Base-by-base conservation (phyloP, 2,888 invertebrate species). In the Pristionchus entomophagus region DNA sequence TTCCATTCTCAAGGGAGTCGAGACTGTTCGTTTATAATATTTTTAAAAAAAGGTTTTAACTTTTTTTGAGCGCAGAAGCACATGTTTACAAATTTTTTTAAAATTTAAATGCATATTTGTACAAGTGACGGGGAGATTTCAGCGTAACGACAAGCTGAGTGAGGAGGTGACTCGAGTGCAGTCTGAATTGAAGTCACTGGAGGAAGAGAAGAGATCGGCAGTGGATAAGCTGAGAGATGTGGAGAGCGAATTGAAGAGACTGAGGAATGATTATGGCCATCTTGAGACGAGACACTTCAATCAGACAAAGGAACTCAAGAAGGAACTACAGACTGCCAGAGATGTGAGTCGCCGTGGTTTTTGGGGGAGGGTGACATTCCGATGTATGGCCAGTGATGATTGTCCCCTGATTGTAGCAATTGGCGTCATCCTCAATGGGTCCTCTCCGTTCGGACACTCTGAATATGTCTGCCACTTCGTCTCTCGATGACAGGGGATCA, bases 241-340 rank as follows among this genome's bases (percentile, higher is more conserved):
- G 22, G 89, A 90, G 2, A 14, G 41, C 0, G 88, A 90, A 62
- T 59, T 87, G 41, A 89, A 89, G 80, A 82, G 87, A 45, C 38
- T 85, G 49, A 77, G 86, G 38, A 83, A 49, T n/a, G 89, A 89
- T 12, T 88, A 88, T 86, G 22, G 53, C 17, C 88, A 88, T 51
- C 84, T 90, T 19, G 89, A 90, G 59, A 87, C 88, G 19, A 87
- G 87, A 69, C 87, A 88, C 51, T 90, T 89, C 90, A 87, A 89
- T 84, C 87, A 89, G 38, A 88, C 85, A 17, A 87, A 84, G 62
- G 81, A 86, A 14, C 32, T 88, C 19, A 88, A 88, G 84, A 86
- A 85, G 78, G 69, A 87, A 49, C 80, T 89, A 32, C 86, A 89
- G 38, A 84, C 84, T 14, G 65, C 82, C 29, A 35, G 51, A 29